Conservation (phyloP, 2,113 vertebrate genomes). For the Microtus ochrogaster region DNA sequence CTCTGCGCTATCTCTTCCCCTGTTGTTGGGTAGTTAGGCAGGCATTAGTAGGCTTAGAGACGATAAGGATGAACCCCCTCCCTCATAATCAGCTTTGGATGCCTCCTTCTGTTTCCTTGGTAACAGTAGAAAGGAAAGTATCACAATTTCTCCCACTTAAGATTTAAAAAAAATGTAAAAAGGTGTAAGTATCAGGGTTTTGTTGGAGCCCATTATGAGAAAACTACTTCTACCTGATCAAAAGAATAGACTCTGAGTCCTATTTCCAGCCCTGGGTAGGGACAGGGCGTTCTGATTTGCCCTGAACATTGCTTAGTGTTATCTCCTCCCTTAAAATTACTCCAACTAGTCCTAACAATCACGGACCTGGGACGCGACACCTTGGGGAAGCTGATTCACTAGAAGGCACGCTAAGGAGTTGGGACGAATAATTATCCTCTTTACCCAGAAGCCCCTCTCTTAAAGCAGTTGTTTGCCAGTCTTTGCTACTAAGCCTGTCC, state of each 20-base stretch:
- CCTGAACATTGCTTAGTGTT: background rate
- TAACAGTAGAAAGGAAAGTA: background rate
- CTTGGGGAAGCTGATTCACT: background rate
- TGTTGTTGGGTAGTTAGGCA: background rate
- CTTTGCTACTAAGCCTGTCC: background rate
- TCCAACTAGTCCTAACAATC: background rate
- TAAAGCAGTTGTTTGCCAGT: background rate
- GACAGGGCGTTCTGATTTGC: background rate
- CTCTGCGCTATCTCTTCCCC: background rate
- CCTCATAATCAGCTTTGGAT: background rate
- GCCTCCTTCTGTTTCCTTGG: background rate
- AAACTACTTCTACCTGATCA: background rate
- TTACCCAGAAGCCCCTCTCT: background rate
- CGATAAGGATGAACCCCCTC: background rate
- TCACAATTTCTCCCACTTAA: background rate
- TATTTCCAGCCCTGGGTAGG: background rate
- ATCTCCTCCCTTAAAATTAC: background rate
- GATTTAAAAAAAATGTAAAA: background rate
- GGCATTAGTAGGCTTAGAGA: background rate
- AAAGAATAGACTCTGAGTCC: background rate
- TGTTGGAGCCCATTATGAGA: background rate
- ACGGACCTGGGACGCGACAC: background rate
- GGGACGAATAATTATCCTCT: background rate
- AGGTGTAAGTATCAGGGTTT: background rate
- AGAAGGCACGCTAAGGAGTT: background rate